Conservation (phyloP, 2,797 vertebrate genomes). For the Lates japonicus region DNA sequence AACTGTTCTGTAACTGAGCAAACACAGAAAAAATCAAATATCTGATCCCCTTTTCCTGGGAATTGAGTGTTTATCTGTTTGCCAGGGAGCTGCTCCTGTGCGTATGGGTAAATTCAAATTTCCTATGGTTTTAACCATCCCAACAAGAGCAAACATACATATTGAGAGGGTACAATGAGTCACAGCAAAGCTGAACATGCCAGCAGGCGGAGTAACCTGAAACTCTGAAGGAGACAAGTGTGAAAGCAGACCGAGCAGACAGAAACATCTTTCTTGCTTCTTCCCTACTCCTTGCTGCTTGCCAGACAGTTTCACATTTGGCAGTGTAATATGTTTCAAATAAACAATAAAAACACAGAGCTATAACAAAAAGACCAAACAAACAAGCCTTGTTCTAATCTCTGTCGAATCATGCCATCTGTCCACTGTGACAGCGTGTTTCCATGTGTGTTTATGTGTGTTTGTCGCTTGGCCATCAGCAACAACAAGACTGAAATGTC, state of each 20-base stretch:
- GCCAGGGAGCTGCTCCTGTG: constrained; percentile 9
- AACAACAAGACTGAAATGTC: constrained; percentile 36
- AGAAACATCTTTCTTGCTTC: constrained; percentile 48
- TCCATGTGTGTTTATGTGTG: constrained; percentile 43
- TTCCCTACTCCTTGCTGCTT: constrained; percentile 24
- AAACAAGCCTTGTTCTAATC: constrained; percentile 63
- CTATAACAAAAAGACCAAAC: constrained; percentile 63
- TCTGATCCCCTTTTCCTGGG: not conserved
- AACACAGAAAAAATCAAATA: not conserved
- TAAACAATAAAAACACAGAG: constrained; percentile 62
- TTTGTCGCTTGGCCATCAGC: constrained; percentile 57
- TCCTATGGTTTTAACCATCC: constrained; percentile 33
- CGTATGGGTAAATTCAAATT: constrained; percentile 27
- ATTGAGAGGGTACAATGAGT: constrained; percentile 62
- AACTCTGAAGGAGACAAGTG: constrained; percentile 46
- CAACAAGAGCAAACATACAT: constrained; percentile 49
- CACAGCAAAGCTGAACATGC: constrained; percentile 53
- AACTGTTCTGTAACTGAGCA: not conserved
- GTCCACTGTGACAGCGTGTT: constrained; percentile 59
- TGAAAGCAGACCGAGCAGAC: constrained; percentile 56
- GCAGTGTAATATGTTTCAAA: constrained; percentile 65
- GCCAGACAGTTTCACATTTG: constrained; percentile 65
- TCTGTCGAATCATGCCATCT: constrained; percentile 73
- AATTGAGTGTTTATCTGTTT: constrained; percentile 5
- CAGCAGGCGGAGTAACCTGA: constrained; percentile 57